phyloP scores from a whole-genome alignment of 2,888 invertebrate genomes.

The Drosophila suboccidentalis region DNA sequence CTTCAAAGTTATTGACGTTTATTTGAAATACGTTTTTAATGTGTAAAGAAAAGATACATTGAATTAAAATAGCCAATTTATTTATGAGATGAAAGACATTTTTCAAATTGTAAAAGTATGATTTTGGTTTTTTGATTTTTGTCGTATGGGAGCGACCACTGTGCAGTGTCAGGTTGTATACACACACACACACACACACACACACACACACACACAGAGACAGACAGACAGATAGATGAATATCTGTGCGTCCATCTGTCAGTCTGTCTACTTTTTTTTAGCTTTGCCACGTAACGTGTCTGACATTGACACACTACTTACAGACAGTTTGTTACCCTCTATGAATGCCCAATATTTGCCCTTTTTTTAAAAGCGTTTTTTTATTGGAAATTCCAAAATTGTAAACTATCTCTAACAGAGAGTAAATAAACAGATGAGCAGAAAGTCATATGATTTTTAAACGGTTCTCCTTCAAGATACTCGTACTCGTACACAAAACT shows the following conservation, averaged over 20 bases:
- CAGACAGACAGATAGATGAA: neutral
- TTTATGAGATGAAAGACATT: too few species aligned
- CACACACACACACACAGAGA: conserved; percentile 8
- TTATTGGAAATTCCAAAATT: conserved; percentile 11
- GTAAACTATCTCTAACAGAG: conserved; percentile 6
- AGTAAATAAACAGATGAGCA: conserved; percentile 32
- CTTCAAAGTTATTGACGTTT: too few species aligned
- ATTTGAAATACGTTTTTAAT: too few species aligned
- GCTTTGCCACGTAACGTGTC: conserved; percentile 15
- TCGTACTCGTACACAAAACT: conserved; percentile 17
- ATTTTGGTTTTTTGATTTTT: too few species aligned
- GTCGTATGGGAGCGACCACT: too few species aligned
- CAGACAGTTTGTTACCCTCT: conserved; percentile 3
- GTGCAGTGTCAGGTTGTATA: conserved; percentile 2
- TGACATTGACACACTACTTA: conserved; percentile 54
- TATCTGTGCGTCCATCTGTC: conserved; percentile 8
- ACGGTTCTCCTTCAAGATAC: neutral
- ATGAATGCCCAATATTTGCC: conserved; percentile 11
- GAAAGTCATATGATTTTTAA: neutral
- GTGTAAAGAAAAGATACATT: too few species aligned
- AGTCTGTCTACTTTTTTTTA: conserved; percentile 11
- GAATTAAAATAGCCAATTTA: too few species aligned
- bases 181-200: conserved; percentile 21
- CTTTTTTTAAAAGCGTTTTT: conserved; percentile 1
- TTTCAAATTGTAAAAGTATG: too few species aligned